Evolutionary conservation across 2,888 invertebrate species (phyloP), one percentile per base, ranked within the genome.

Genomic region (Volucella zonaria): DNA sequence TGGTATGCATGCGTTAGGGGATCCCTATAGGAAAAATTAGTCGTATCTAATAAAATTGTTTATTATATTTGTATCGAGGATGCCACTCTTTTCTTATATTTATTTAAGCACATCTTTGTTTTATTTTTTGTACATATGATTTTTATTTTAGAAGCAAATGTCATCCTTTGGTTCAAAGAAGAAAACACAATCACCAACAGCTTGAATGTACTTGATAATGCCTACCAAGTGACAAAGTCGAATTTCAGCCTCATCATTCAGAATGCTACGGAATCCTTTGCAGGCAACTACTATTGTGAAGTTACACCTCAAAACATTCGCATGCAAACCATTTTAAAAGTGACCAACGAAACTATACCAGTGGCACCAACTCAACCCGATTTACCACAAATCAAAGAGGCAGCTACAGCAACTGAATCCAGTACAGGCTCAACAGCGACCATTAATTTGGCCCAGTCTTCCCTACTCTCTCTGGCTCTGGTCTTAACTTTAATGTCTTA

Each of bases 231-330:
- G 12, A 9, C 52, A 15, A 73, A 70, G 40, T 56, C 76, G 2
- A 77, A 77, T 54, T 86, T 81, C 56, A 77, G 74, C 49, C 43
- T 86, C 14, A 70, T 77, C 31, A 86, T 86, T 4, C 73, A 31
- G 14, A 86, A 86, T 8, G 86, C 81, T n/a, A 78, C 77, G 3
- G 77, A 78, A n/a, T 31, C 74, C 9, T 52, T 74, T n/a, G 59
- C 68, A 8, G 81, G 86, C 45, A 86, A 68, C 15, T 86, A 81
- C 74, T 74, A 47, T 12, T 86, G 86, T 31, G 86, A 77, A 70
- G 62, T 86, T 2, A 64, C 66, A 14, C 86, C 86, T 0, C 81
- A 77, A 49, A 81, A 77, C 54, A 70, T 81, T 14, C 74, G 81
- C 38, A 70, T 86, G 86, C 73, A 66, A 51, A 86, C 86, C 1